These are phyloP conservation scores for Leptarthrus brevirostris DNA, from an alignment of 2,888 invertebrate genomes.

Conservation along the genomic window DNA sequence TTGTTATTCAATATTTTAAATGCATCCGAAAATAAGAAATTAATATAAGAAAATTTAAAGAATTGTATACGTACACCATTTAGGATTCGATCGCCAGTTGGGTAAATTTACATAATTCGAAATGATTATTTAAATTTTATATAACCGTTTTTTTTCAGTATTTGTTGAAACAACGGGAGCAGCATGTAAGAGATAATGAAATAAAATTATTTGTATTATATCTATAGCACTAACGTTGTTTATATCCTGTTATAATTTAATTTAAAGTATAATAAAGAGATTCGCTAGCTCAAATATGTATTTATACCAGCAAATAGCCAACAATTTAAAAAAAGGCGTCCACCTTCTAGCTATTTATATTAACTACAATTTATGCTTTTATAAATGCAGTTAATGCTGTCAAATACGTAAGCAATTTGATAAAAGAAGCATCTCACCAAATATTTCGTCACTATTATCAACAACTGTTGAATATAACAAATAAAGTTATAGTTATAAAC, in stretches of 20 bases:
- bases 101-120: constrained; percentile 11
- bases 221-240: not conserved
- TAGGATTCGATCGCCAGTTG: constrained; percentile 14
- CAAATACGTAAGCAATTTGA: no score
- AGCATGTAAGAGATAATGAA: constrained; percentile 46
- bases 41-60: constrained; percentile 28
- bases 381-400: no score
- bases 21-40: constrained; percentile 6
- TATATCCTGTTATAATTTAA: not conserved
- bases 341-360: no score
- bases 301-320: no score
- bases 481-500: no score
- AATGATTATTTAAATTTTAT: constrained; percentile 9
- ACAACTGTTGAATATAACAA: no score
- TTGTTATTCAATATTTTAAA: constrained; percentile 2
- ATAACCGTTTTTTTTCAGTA: not conserved
- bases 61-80: constrained; percentile 29
- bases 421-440: no score
- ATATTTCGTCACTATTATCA: no score
- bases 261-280: no score
- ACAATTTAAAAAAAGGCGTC: no score
- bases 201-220: constrained; percentile 27
- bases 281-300: no score
- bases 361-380: no score
- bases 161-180: constrained; percentile 29